Conservation (phyloP, 2,888 invertebrate genomes). For the Trachelus tabidus region DNA sequence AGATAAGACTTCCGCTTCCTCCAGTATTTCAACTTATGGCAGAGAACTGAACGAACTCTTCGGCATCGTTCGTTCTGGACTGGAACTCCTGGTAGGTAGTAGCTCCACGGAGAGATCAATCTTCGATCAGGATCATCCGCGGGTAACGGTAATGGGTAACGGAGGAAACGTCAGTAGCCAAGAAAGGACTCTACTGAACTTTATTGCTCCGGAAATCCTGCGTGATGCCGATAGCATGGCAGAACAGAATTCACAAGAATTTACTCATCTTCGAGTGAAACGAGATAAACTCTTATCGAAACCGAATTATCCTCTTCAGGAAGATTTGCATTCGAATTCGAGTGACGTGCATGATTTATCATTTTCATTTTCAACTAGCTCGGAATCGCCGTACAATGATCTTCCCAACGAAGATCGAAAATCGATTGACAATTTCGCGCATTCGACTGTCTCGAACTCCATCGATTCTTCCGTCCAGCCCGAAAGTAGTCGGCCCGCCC, state of each 20-base stretch:
- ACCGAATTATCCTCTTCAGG: too few relatives aligned
- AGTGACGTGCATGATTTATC: conserved; percentile 25
- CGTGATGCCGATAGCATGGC: conserved; percentile 19
- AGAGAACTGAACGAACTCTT: too few relatives aligned
- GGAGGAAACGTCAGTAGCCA: conserved; percentile 1
- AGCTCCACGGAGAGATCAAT: background rate
- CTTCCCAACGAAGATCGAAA: conserved; percentile 7
- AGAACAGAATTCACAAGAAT: conserved; percentile 3
- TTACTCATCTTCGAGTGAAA: conserved; percentile 28
- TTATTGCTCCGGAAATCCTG: conserved; percentile 20
- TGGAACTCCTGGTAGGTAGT: too few relatives aligned
- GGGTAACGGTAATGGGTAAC: background rate
- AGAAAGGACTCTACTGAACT: conserved; percentile 20
- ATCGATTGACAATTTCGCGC: background rate
- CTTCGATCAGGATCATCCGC: background rate
- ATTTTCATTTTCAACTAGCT: conserved; percentile 18
- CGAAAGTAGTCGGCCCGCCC: too few relatives aligned
- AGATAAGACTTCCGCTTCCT: too few relatives aligned
- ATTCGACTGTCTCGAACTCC: too few relatives aligned
- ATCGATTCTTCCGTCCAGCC: too few relatives aligned
- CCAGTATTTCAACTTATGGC: too few relatives aligned
- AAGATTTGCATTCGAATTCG: background rate
- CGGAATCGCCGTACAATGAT: conserved; percentile 7
- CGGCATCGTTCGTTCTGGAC: too few relatives aligned
- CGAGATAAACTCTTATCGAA: conserved; percentile 17